A percentile compares a stretch with the other conserved stretches of the same genome.
Conservation (phyloP, 2,113 vertebrate species). For the Aspiorhynchus laticeps region DNA sequence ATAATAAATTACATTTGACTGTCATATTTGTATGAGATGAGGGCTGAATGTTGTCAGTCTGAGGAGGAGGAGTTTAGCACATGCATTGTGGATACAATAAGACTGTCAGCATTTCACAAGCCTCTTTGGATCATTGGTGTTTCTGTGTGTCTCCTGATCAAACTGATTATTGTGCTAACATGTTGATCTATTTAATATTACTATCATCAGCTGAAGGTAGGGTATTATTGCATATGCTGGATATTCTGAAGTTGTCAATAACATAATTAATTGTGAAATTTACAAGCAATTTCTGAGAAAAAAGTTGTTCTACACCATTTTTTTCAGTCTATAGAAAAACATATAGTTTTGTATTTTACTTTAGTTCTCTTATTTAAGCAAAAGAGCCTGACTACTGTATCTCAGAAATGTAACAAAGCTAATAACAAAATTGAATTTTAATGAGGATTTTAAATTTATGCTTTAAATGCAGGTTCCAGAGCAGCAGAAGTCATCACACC, state of each 20-base stretch:
- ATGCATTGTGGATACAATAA: not conserved
- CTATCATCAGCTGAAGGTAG: conserved; percentile 5
- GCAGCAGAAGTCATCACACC: not conserved
- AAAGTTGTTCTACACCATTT: too few species aligned
- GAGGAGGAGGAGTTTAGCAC: conserved; percentile 11
- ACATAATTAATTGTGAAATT: too few species aligned
- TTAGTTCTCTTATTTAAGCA: too few species aligned
- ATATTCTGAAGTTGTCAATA: too few species aligned
- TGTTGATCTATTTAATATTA: conserved; percentile 20
- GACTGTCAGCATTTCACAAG: not conserved
- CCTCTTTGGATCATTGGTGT: not conserved
- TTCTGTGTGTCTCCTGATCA: conserved; percentile 2
- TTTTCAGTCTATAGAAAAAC: too few species aligned
- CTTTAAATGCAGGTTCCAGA: not conserved
- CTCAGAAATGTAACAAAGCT: too few species aligned
- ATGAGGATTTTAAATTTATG: too few species aligned
- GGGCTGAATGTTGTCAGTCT: not conserved
- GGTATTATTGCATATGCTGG: not conserved
- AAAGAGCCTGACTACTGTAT: too few species aligned
- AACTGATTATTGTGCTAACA: not conserved
- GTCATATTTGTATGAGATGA: not conserved
- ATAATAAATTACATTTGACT: too few species aligned
- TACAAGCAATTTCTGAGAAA: too few species aligned
- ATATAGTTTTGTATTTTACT: too few species aligned
- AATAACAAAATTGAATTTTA: too few species aligned